Percentiles rank a stretch among this genome's conserved stretches.
These are phyloP conservation scores for Cyclophora albipunctata DNA, from an alignment of 2,888 invertebrate genomes.

Conservation along the genomic window DNA sequence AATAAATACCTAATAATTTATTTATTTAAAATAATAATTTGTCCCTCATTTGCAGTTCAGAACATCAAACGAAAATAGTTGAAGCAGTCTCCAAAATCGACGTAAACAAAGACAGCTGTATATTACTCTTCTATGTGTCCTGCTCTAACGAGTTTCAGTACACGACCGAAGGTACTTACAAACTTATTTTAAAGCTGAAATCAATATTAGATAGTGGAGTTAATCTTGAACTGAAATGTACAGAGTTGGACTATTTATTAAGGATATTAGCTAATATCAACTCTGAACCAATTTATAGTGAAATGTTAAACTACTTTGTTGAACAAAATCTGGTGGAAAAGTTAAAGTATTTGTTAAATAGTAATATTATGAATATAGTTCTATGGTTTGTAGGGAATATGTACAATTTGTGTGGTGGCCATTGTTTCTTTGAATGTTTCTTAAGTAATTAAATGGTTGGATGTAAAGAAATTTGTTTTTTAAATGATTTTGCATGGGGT, in stretches of 20 bases:
- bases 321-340: conserved; percentile 19
- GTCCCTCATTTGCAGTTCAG: conserved; percentile 33
- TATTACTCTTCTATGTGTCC: conserved; percentile 45
- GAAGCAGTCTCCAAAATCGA: conserved; percentile 22
- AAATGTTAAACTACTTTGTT: conserved; percentile 28
- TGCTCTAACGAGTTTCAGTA: conserved; percentile 41
- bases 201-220: conserved; percentile 5
- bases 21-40: neutral
- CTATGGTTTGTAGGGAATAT: conserved; percentile 57
- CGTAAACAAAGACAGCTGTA: conserved; percentile 21
- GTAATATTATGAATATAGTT: conserved; percentile 25
- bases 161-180: neutral
- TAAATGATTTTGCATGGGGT: neutral
- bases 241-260: conserved; percentile 34
- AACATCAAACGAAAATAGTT: conserved; percentile 33
- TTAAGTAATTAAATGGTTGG: too few relatives aligned
- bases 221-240: conserved; percentile 11
- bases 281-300: conserved; percentile 19
- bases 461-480: neutral
- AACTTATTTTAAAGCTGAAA: neutral
- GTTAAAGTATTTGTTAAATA: conserved; percentile 27
- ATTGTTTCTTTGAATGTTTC: conserved; percentile 24
- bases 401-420: conserved; percentile 28
- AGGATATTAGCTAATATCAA: conserved; percentile 47
- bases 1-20: too few relatives aligned